Conservation (phyloP, 2,113 vertebrate genomes). For the Ondatra zibethicus region DNA sequence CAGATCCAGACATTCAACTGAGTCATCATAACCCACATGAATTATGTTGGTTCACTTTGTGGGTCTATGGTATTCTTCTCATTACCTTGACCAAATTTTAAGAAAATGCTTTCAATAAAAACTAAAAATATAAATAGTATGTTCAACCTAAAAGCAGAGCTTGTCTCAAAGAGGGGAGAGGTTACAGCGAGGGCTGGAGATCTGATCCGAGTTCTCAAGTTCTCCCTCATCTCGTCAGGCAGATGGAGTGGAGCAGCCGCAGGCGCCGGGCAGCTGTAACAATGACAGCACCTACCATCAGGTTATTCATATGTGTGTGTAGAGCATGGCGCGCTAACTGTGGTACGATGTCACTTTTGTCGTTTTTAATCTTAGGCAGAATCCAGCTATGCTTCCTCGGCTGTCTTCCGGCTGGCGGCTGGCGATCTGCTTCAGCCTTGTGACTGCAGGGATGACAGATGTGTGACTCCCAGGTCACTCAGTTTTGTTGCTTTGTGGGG, state of each 20-base stretch:
- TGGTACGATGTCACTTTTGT: neutral
- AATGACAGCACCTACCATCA: neutral
- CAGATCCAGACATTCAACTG: neutral
- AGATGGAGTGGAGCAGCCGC: rapidly evolving
- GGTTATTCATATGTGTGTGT: too few relatives aligned
- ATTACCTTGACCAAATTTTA: neutral
- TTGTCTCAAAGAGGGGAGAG: neutral
- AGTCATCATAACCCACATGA: neutral
- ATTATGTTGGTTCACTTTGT: neutral
- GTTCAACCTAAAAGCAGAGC: neutral
- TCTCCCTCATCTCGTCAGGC: neutral
- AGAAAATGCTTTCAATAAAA: neutral
- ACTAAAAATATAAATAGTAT: neutral
- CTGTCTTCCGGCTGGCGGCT: neutral
- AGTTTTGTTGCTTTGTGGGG: neutral
- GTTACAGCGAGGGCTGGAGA: neutral
- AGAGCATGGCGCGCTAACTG: rapidly evolving
- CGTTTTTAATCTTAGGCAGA: neutral
- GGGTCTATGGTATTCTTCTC: neutral
- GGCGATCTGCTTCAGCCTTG: neutral
- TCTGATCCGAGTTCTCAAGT: neutral
- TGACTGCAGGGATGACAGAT: neutral
- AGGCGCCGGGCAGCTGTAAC: neutral
- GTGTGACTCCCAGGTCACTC: neutral
- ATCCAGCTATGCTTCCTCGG: neutral